Evolutionary conservation across 2,888 invertebrate species (phyloP).

Genomic region (Chloroclystis v-ata): DNA sequence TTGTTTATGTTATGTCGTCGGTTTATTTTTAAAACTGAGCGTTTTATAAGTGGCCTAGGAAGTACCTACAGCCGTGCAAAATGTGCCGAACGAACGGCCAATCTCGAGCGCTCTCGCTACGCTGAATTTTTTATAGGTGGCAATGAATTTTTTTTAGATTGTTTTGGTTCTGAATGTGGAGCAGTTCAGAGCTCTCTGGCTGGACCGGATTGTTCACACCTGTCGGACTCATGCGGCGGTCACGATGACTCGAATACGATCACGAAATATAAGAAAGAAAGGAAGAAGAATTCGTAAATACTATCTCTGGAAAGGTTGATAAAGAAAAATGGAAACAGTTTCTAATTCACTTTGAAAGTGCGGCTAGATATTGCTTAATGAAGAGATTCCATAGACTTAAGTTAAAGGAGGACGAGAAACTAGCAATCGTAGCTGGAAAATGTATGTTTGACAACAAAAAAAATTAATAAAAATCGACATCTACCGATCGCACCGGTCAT

Average conservation of each 20-base stretch:
- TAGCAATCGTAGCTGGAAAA: too few species aligned
- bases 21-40: slow-evolving; percentile 70
- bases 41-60: slow-evolving; percentile 72
- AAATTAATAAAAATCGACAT: too few species aligned
- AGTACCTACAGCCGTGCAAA: slow-evolving; percentile 52
- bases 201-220: slow-evolving; percentile 23
- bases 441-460: too few species aligned
- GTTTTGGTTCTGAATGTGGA: slow-evolving; percentile 36
- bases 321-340: too few species aligned
- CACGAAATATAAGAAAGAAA: too few species aligned
- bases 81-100: slow-evolving; percentile 40
- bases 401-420: too few species aligned
- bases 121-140: slow-evolving; percentile 39
- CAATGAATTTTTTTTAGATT: slow-evolving; percentile 38
- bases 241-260: too few species aligned
- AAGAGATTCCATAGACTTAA: too few species aligned
- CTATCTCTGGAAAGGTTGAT: too few species aligned
- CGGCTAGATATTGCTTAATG: too few species aligned
- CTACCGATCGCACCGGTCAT: not conserved
- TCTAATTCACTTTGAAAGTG: too few species aligned
- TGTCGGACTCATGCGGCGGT: slow-evolving; percentile 2
- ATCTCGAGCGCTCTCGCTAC: slow-evolving; percentile 43
- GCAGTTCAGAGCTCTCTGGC: slow-evolving; percentile 36
- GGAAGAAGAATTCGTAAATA: too few species aligned
- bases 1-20: slow-evolving; percentile 55